These are phyloP conservation scores for Cephalopholis sonnerati DNA, from an alignment of 2,113 vertebrate species.

Conservation along the genomic window DNA sequence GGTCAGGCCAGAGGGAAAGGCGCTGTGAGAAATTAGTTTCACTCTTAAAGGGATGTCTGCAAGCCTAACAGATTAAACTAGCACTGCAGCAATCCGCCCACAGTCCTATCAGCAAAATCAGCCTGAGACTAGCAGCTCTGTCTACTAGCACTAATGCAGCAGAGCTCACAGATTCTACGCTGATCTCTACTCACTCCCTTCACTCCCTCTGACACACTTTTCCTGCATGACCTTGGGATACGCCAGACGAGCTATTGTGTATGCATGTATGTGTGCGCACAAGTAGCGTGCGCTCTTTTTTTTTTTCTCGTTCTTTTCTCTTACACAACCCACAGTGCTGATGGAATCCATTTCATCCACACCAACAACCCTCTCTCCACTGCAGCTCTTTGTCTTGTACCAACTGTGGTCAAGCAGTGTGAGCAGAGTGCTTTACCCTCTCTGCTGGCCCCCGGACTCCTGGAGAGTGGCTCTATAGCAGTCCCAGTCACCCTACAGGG, in stretches of 20 bases:
- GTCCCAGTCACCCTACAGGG: slow-evolving; percentile 64
- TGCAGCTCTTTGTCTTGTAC: slow-evolving; percentile 58
- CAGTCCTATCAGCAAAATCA: slow-evolving; percentile 74
- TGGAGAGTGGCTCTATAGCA: slow-evolving; percentile 67
- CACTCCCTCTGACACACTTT: slow-evolving; percentile 73
- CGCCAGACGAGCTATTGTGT: slow-evolving; percentile 43
- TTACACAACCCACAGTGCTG: slow-evolving; percentile 20
- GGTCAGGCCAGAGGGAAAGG: slow-evolving; percentile 58
- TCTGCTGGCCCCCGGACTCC: slow-evolving; percentile 51
- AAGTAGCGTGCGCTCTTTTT: slow-evolving; percentile 1
- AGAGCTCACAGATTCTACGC: slow-evolving; percentile 60
- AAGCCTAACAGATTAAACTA: slow-evolving; percentile 72
- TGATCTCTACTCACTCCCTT: slow-evolving; percentile 54
- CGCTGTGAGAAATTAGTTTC: slow-evolving; percentile 72
- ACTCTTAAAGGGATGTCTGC: slow-evolving; percentile 69
- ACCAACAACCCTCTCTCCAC: slow-evolving; percentile 44
- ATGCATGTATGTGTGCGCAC: slow-evolving; percentile 42
- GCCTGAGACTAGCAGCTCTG: slow-evolving; percentile 57
- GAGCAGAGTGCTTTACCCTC: slow-evolving; percentile 44
- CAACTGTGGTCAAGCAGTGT: slow-evolving; percentile 42
- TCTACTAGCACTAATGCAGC: slow-evolving; percentile 62
- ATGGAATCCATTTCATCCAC: slow-evolving; percentile 51
- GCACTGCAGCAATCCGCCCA: slow-evolving; percentile 66
- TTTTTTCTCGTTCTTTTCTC: slow-evolving; percentile 7
- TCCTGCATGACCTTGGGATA: slow-evolving; percentile 78